phyloP scores from a whole-genome alignment of 2,113 vertebrate genomes.

The Istiophorus platypterus region DNA sequence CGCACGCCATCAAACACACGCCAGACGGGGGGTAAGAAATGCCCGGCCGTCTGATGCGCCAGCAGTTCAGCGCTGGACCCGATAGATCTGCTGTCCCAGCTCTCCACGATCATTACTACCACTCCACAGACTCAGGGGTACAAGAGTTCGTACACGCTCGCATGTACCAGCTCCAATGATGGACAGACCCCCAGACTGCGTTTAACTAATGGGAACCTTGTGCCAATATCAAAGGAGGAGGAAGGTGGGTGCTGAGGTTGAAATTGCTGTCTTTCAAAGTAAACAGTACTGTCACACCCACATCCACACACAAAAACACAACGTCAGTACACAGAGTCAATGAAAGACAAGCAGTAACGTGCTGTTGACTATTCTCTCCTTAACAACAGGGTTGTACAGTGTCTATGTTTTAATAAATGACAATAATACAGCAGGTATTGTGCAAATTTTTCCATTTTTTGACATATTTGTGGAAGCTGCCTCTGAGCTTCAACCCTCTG shows the following conservation, averaged over 20 bases:
- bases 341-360: neutral
- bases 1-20: slow-evolving; percentile 47
- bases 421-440: neutral
- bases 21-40: slow-evolving; percentile 40
- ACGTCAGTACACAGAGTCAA: neutral
- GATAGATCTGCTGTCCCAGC: slow-evolving; percentile 38
- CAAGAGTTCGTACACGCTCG: no score
- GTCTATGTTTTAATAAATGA: neutral
- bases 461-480: neutral
- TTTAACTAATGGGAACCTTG: slow-evolving; percentile 39
- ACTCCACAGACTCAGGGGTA: slow-evolving; percentile 28
- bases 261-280: slow-evolving; percentile 14
- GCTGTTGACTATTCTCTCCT: neutral
- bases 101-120: slow-evolving; percentile 59
- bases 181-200: slow-evolving; percentile 2
- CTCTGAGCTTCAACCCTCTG: neutral
- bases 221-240: slow-evolving; percentile 36
- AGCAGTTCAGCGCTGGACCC: slow-evolving; percentile 13
- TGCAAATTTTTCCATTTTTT: neutral
- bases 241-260: neutral
- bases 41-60: slow-evolving; percentile 34
- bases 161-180: slow-evolving; percentile 35
- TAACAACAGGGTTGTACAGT: neutral
- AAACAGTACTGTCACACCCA: neutral
- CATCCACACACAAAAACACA: slow-evolving; percentile 6